phyloP scores from a whole-genome alignment of 1,140 invertebrate genomes.

The Macrobrachium nipponense region DNA sequence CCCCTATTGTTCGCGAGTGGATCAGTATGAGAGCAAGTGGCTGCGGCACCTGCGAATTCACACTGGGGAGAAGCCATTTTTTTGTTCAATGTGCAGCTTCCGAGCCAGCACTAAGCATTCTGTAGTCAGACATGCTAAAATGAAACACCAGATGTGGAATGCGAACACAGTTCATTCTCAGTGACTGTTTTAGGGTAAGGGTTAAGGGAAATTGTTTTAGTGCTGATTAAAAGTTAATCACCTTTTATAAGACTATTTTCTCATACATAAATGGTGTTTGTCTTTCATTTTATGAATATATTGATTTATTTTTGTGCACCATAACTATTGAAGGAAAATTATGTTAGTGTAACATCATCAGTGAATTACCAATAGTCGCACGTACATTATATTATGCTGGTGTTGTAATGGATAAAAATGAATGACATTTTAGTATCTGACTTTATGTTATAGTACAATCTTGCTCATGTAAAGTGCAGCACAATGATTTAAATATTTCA shows the following conservation, averaged over 20 bases:
- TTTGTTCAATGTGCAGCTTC: constrained; percentile 44
- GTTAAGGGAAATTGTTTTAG: neutral
- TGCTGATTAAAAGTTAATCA: neutral
- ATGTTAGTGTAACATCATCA: too few species aligned
- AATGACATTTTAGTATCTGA: too few species aligned
- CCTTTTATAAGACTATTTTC: neutral
- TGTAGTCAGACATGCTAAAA: constrained; percentile 37
- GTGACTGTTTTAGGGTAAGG: neutral
- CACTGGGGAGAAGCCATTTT: constrained; percentile 42
- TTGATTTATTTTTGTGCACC: too few species aligned
- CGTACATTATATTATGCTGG: too few species aligned
- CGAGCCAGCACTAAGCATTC: constrained; percentile 47
- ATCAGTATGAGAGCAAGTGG: constrained; percentile 50
- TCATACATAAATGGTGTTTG: neutral
- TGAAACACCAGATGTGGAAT: constrained; percentile 42
- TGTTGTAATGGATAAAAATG: too few species aligned
- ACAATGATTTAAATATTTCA: too few species aligned
- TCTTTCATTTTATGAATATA: neutral
- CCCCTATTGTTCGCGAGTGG: constrained; percentile 40
- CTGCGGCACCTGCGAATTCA: constrained; percentile 44
- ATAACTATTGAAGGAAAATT: too few species aligned
- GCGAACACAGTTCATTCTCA: neutral
- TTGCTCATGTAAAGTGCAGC: too few species aligned
- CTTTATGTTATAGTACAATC: too few species aligned
- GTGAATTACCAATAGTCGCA: too few species aligned